Evolutionary conservation across 1,140 invertebrate genomes (phyloP).

Genomic region (Psilanteris sp.): DNA sequence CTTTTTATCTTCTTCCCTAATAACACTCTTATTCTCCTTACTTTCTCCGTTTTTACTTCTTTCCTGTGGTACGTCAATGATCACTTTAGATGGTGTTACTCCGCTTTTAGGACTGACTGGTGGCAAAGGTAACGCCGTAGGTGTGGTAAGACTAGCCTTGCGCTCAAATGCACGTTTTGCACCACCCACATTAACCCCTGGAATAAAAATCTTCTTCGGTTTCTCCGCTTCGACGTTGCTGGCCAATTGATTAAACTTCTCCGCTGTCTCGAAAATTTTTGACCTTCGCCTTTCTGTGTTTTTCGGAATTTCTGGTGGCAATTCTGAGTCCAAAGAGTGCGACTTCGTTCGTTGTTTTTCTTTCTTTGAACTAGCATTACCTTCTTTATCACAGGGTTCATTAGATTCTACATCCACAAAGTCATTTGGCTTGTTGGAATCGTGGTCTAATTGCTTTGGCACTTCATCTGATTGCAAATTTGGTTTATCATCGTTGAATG

Average conservation of each 20-base stretch:
- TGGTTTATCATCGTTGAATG: not conserved
- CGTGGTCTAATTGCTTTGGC: conserved; percentile 43
- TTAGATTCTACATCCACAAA: not conserved
- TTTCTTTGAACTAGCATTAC: conserved; percentile 31
- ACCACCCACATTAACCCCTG: conserved; percentile 89
- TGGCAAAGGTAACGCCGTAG: conserved; percentile 60
- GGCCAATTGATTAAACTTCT: conserved; percentile 84
- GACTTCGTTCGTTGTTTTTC: conserved; percentile 69
- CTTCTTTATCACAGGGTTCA: conserved; percentile 28
- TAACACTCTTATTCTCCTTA: conserved; percentile 58
- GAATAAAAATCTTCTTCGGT: conserved; percentile 89
- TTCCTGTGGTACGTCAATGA: conserved; percentile 67
- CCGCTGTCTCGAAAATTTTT: conserved; percentile 85
- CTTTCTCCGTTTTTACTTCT: conserved; percentile 57
- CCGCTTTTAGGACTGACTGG: conserved; percentile 35
- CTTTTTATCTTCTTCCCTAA: conserved; percentile 67
- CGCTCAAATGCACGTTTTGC: conserved; percentile 91
- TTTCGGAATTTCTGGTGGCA: conserved; percentile 68
- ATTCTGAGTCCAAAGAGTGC: conserved; percentile 68
- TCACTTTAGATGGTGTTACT: conserved; percentile 68
- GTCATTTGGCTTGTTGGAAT: conserved; percentile 18
- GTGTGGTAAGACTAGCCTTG: conserved; percentile 84
- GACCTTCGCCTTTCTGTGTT: conserved; percentile 82
- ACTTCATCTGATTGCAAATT: conserved; percentile 5
- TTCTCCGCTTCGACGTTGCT: conserved; percentile 80